These are phyloP conservation scores for Ceratotherium simum DNA, from an alignment of 2,113 vertebrate species.

Conservation along the genomic window DNA sequence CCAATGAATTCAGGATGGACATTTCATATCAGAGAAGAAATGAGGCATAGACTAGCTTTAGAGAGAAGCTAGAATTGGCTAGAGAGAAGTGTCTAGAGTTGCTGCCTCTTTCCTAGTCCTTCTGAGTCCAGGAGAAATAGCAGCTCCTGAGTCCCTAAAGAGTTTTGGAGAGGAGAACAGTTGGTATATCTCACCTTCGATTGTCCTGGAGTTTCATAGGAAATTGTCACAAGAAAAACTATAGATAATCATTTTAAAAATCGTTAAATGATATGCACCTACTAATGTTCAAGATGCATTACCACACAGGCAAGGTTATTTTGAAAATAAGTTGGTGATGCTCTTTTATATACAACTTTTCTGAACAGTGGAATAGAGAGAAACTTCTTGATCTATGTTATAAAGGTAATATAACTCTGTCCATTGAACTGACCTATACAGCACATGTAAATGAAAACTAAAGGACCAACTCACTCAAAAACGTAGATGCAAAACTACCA, in stretches of 20 bases:
- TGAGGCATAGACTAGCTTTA: neutral
- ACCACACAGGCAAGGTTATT: neutral
- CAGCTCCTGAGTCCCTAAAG: neutral
- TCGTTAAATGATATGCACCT: neutral
- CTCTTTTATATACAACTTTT: neutral
- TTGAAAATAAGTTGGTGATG: neutral
- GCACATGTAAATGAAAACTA: neutral
- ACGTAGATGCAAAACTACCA: neutral
- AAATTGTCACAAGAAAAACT: neutral
- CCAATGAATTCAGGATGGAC: too few relatives aligned
- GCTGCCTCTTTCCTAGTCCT: neutral
- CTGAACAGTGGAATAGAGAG: neutral
- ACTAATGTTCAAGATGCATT: neutral
- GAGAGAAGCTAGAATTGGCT: neutral
- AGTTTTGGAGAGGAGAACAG: neutral
- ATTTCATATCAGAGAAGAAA: neutral
- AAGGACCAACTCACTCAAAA: neutral
- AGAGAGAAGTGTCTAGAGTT: neutral
- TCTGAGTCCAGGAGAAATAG: neutral
- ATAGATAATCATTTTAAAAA: neutral
- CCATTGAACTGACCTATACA: neutral
- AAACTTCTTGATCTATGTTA: neutral
- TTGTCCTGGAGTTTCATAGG: neutral
- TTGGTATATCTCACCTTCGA: neutral
- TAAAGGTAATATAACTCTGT: neutral